Evolutionary conservation across 2,888 invertebrate genomes (phyloP), one percentile per base, ranked within the genome.

Genomic region (Xestia rhomboidea): DNA sequence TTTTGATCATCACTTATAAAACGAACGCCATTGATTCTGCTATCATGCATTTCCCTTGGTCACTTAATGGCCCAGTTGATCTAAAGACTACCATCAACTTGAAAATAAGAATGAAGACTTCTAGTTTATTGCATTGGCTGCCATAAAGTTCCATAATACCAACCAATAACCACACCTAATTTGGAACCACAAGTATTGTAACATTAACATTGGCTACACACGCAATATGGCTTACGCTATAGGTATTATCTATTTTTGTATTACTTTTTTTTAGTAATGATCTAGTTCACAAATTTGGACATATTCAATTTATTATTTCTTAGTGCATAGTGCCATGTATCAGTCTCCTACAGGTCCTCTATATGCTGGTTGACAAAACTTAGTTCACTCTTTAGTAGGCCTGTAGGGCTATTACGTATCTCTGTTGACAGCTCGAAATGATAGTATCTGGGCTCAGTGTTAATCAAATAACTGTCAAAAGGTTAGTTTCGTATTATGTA

Each of bases 201-300:
- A 79, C 81, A 67, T 27, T 64, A 54, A 46, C 74, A 63, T 81
- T 74, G 18, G 30, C 1, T 46, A 54, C 67, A 68, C 68, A 75
- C 76, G 81, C 79, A 75, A 79, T 79, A n/a, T 34, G 46, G 5
- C 81, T 73, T 51, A 13, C 67, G 44, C 67, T 73, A 24, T 24
- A 24, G 24, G 44, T 24, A 18, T 38, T 41, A n/a, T 71, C 27
- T 21, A 30, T 66, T 51, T 73, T 60, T 46, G 18, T 66, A 66
- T 57, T 57, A 64, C 44, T 34, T 54, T 49, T 67, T 49, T 76
- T 67, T 67, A 38, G 21, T 54, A 13, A 6, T 54, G 46, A 72
- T 66, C 73, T 78, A 78, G 73, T 78, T 78, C 41, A 66, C 49
- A 24, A 49, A 38, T 73, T 13, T 18, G 34, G 27, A 51, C 18